Evolutionary conservation across 2,113 vertebrate species (phyloP).

Genomic region (Oenanthe oenanthe): DNA sequence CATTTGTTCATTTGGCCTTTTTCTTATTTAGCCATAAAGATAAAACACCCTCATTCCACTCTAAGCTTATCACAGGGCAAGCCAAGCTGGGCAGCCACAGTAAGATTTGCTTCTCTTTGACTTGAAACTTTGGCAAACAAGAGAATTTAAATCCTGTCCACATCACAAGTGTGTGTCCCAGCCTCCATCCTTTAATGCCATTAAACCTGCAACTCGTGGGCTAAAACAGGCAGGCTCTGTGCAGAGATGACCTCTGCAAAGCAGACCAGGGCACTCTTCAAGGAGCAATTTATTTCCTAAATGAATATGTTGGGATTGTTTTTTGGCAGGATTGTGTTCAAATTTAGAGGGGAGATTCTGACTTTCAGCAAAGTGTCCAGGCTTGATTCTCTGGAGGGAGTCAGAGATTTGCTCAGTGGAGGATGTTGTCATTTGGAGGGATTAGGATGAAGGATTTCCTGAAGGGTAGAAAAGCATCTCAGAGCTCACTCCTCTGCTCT

Average conservation of each 20-base stretch:
- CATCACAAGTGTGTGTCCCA: neutral
- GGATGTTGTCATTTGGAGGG: neutral
- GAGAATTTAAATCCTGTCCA: neutral
- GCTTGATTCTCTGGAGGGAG: neutral
- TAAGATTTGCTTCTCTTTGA: neutral
- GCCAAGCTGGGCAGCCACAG: neutral
- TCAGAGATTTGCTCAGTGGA: neutral
- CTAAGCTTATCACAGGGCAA: neutral
- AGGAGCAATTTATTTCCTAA: neutral
- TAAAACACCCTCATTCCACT: neutral
- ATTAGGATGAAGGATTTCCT: neutral
- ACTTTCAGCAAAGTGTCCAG: neutral
- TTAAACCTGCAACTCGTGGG: neutral
- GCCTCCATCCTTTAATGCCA: accelerated
- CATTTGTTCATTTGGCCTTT: slow-evolving; percentile 33
- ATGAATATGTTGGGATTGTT: neutral
- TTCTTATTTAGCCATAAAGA: neutral
- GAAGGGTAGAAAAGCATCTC: neutral
- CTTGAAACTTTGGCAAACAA: neutral
- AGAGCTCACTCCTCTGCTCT: neutral
- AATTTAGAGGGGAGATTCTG: neutral
- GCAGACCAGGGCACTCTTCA: neutral
- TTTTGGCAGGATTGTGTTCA: neutral
- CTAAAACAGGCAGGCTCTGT: neutral
- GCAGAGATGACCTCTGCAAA: neutral